Base-by-base conservation (phyloP, 2,888 invertebrate genomes). In the Amphimallon solstitiale region DNA sequence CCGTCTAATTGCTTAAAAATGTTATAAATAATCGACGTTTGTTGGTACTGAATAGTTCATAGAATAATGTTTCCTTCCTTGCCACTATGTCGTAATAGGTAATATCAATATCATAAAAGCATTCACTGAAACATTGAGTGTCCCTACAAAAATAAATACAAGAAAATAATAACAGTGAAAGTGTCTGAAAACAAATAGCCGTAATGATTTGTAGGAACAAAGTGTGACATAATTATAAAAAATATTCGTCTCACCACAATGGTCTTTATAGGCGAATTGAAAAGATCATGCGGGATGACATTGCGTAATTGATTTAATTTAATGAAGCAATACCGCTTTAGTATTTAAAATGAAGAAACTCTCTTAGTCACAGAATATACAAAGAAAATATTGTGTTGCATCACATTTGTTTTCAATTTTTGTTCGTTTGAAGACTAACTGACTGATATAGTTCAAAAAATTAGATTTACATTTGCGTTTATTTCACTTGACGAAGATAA, bases 271-370 rank as follows among this genome's bases (percentile, higher is more conserved):
- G 15, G 10, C n/a, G 17, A 10, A 52, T 35, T 37, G 35, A 15
- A 7, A 17, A 52, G 19, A 40, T 12, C 37, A 54, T 38, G 21
- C 19, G 7, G 19, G 38, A 38, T 40, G 9, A 14, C 40, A 54
- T 54, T 54, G 38, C 54, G 19, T 54, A 38, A 54, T 54, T 21
- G 54, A 40, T 54, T 38, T 40, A 21, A 54, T 38, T 21, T 54
- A 54, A 54, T 40, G 10, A 37, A 17, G 14, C 17, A 10, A 48
- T 4, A 10, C 12, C n/a, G 15, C n/a, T n/a, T 17, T 17, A 17
- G 12, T 37, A 10, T 21, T 15, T 7, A 37, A 35, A 4, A 14
- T 10, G n/a, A n/a, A 9, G 37, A 14, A 29, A 15, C 0, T 9
- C n/a, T 35, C 9, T 9, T 37, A 17, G n/a, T 52, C 19, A 35